A percentile compares a stretch with the other conserved stretches of the same genome.
These are phyloP conservation scores for Glaucidium brasilianum DNA, from an alignment of 2,113 vertebrate species.

Conservation along the genomic window DNA sequence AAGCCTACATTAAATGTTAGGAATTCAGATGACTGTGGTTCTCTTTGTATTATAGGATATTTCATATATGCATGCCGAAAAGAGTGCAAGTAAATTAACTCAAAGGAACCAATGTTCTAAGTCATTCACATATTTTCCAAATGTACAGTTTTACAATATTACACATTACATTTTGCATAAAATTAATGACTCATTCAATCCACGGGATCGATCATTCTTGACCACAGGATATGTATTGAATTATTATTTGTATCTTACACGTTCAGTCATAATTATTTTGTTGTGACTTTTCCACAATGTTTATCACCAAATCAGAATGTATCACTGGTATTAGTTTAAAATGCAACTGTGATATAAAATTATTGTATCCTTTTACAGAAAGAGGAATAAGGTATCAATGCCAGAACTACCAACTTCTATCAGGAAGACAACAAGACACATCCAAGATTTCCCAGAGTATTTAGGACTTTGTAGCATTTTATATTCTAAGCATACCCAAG, in stretches of 20 bases:
- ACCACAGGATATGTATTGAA: not conserved
- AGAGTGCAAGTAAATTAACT: not conserved
- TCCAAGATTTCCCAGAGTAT: not conserved
- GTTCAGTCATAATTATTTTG: not conserved
- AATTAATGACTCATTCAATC: not conserved
- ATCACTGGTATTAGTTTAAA: not conserved
- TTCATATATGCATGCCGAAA: not conserved
- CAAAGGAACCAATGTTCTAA: not conserved
- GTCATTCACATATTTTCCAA: not conserved
- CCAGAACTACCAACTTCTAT: not conserved
- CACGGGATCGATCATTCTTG: not conserved
- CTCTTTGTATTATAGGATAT: not conserved
- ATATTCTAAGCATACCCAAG: not conserved
- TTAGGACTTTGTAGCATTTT: not conserved
- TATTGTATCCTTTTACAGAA: not conserved
- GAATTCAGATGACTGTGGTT: not conserved
- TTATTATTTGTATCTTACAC: not conserved
- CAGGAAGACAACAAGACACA: not conserved
- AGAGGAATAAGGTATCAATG: not conserved
- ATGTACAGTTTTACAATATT: not conserved
- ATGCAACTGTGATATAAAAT: not conserved
- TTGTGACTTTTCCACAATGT: not conserved
- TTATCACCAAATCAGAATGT: not conserved
- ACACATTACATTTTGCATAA: not conserved
- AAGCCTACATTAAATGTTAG: constrained; percentile 70